These are phyloP conservation scores for Drosophila putrida DNA, from an alignment of 2,888 invertebrate species.

Conservation along the genomic window DNA sequence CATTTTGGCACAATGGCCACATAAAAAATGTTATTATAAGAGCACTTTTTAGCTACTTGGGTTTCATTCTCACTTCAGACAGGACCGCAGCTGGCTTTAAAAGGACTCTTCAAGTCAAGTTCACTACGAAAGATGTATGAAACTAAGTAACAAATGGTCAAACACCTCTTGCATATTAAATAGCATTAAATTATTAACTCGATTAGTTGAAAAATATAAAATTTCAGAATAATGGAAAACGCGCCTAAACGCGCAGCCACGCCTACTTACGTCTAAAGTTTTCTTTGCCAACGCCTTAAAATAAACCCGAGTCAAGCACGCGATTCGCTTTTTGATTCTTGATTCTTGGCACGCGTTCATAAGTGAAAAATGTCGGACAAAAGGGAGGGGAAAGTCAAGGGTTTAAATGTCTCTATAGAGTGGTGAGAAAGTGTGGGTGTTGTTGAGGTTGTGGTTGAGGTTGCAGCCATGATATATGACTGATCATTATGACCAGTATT, in stretches of 20 bases:
- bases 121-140: slow-evolving; percentile 3
- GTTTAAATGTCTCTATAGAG: neutral
- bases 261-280: slow-evolving; percentile 22
- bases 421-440: neutral
- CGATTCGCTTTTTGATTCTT: slow-evolving; percentile 30
- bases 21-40: slow-evolving; percentile 47
- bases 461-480: slow-evolving; percentile 24
- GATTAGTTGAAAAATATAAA: slow-evolving; percentile 54
- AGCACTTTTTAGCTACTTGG: slow-evolving; percentile 38
- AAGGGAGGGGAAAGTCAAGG: slow-evolving; percentile 9
- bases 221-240: slow-evolving; percentile 11
- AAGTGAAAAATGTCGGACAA: slow-evolving; percentile 18
- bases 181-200: slow-evolving; percentile 36
- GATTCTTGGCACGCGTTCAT: slow-evolving; percentile 24
- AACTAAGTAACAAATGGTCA: slow-evolving; percentile 1
- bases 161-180: slow-evolving; percentile 36
- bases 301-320: slow-evolving; percentile 52
- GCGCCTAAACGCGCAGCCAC: slow-evolving; percentile 36
- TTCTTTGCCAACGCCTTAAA: slow-evolving; percentile 28
- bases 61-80: neutral
- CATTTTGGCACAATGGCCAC: slow-evolving; percentile 36
- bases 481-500: slow-evolving; percentile 34
- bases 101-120: neutral
- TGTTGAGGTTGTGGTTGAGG: neutral
- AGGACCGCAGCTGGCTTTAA: neutral